Evolutionary conservation across 2,888 invertebrate species (phyloP).

Genomic region (Tetragonisca angustula): DNA sequence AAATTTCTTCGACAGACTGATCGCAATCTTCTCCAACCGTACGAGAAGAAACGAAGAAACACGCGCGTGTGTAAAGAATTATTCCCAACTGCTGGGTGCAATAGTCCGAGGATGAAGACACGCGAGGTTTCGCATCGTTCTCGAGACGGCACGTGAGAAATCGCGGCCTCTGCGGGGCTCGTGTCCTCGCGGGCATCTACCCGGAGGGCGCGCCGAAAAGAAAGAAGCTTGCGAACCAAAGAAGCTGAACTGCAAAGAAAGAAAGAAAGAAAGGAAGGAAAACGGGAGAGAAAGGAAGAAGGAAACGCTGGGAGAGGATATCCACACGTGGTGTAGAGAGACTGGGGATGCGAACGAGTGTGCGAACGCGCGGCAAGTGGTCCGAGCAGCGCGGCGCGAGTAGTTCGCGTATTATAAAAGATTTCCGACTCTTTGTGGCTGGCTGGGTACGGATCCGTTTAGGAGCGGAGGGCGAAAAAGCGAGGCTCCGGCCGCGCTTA

Average conservation of each 20-base stretch:
- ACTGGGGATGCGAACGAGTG: conserved; percentile 78
- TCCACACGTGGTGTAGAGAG: conserved; percentile 68
- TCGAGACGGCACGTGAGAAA: conserved; percentile 55
- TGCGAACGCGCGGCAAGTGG: conserved; percentile 83
- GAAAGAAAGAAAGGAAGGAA: conserved; percentile 9
- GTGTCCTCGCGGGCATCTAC: conserved; percentile 49
- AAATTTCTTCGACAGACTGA: neutral
- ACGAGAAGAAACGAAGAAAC: neutral
- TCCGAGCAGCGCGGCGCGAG: conserved; percentile 63
- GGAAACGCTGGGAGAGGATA: conserved; percentile 26
- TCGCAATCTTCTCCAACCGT: neutral
- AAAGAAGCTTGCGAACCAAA: conserved; percentile 28
- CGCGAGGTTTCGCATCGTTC: conserved; percentile 1
- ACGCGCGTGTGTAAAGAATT: neutral
- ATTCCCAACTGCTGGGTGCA: conserved; percentile 10
- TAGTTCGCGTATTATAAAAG: conserved; percentile 77
- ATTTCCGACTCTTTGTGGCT: conserved; percentile 81
- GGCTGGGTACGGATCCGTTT: conserved; percentile 49
- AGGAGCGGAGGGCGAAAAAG: conserved; percentile 40
- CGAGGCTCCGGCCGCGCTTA: conserved; percentile 63
- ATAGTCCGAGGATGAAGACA: conserved; percentile 43
- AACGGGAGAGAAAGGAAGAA: conserved; percentile 9
- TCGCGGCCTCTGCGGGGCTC: conserved; percentile 41
- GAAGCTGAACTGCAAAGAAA: neutral
- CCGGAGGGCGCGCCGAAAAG: conserved; percentile 1